Conservation (phyloP, 2,888 invertebrate species). For the Lycia hirtaria region DNA sequence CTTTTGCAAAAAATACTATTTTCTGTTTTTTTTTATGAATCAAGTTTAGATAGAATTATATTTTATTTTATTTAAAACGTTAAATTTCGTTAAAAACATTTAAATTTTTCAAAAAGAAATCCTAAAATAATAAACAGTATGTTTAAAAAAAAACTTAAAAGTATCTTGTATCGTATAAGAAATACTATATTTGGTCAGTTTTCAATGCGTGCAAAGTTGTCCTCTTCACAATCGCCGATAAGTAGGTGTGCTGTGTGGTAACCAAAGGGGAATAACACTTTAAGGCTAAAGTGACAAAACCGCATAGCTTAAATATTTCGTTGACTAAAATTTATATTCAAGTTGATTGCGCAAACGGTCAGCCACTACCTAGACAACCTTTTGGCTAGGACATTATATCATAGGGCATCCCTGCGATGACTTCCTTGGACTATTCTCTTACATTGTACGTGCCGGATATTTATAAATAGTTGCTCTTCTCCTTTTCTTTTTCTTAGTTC, state of each 20-base stretch:
- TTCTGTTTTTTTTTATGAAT: too few relatives aligned
- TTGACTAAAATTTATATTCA: slow-evolving; percentile 45
- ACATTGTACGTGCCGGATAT: slow-evolving; percentile 13
- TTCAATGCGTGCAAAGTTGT: slow-evolving; percentile 25
- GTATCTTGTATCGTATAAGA: background rate
- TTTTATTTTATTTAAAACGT: too few relatives aligned
- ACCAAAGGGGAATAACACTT: slow-evolving; percentile 34
- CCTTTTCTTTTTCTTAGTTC: slow-evolving; percentile 4
- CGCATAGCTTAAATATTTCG: slow-evolving; percentile 34
- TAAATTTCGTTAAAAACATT: too few relatives aligned
- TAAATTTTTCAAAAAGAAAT: too few relatives aligned
- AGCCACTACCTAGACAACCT: slow-evolving; percentile 35
- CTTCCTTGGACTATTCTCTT: slow-evolving; percentile 10
- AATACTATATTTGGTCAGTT: slow-evolving; percentile 12
- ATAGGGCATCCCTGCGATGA: slow-evolving; percentile 38
- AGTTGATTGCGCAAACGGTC: slow-evolving; percentile 40
- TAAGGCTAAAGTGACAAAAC: slow-evolving; percentile 30
- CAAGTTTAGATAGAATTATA: too few relatives aligned
- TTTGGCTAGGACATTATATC: slow-evolving; percentile 44
- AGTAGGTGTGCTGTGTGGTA: slow-evolving; percentile 25
- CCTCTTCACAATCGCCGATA: slow-evolving; percentile 24
- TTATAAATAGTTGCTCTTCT: background rate
- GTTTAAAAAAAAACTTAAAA: background rate
- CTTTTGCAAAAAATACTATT: too few relatives aligned
- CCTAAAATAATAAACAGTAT: too few relatives aligned